Evolutionary conservation across 2,797 vertebrate species (phyloP).

Genomic region (Schizopygopsis malacanthus): DNA sequence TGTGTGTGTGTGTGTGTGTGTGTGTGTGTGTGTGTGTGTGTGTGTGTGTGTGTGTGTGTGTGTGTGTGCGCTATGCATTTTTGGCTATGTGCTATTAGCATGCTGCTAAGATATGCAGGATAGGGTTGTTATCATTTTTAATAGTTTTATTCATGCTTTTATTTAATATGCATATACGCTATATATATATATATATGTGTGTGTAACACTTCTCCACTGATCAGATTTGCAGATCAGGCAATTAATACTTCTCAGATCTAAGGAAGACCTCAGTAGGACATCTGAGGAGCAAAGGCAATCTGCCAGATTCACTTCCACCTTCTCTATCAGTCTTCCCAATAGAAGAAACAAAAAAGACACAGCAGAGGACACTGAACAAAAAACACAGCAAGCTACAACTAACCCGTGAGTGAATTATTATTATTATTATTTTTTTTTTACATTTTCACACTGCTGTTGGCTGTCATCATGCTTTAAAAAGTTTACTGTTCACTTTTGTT

Average conservation of each 20-base stretch:
- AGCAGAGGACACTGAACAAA: neutral
- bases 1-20: no score
- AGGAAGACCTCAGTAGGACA: conserved; percentile 1
- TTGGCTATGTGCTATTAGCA: no score
- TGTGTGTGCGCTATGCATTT: no score
- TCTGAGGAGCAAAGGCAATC: neutral
- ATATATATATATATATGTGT: no score
- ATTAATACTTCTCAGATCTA: conserved; percentile 38
- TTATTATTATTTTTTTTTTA: neutral
- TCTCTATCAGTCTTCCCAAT: conserved; percentile 37
- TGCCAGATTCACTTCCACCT: conserved; percentile 39
- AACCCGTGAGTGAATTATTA: conserved; percentile 42
- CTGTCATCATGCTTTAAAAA: neutral
- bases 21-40: neutral
- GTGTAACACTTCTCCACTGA: neutral
- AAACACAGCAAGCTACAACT: conserved; percentile 14
- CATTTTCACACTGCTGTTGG: neutral
- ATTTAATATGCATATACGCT: no score
- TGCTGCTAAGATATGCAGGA: no score
- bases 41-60: no score
- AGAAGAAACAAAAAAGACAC: conserved; percentile 10
- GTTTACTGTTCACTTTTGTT: neutral
- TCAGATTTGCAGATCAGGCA: conserved; percentile 48
- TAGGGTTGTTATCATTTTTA: no score
- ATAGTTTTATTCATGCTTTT: no score